A percentile compares a stretch with the other conserved stretches of the same genome.
phyloP scores from a whole-genome alignment of 2,888 invertebrate genomes.

The Patella pellucida region DNA sequence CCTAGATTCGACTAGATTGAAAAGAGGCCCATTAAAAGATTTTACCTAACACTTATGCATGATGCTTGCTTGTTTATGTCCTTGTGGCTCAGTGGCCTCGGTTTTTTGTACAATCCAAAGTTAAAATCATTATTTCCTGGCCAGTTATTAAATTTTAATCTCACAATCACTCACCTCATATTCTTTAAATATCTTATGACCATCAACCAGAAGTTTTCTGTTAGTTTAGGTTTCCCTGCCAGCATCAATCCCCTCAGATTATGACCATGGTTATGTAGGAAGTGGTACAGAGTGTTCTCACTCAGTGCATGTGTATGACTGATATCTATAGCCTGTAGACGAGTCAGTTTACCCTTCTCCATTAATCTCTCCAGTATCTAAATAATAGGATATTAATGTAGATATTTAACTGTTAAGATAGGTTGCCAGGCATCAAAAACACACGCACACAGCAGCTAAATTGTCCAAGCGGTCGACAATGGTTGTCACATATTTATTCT shows the following conservation, averaged over 20 bases:
- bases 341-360: slow-evolving; percentile 83
- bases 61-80: too few relatives aligned
- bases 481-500: too few relatives aligned
- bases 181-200: slow-evolving; percentile 91
- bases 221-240: slow-evolving; percentile 97
- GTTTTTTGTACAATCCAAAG: neutral
- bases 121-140: neutral
- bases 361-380: slow-evolving; percentile 89
- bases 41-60: too few relatives aligned
- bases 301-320: slow-evolving; percentile 95
- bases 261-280: slow-evolving; percentile 89
- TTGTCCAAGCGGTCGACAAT: too few relatives aligned
- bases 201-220: slow-evolving; percentile 98
- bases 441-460: too few relatives aligned
- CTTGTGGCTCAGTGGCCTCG: too few relatives aligned
- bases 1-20: too few relatives aligned
- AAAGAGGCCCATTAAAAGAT: too few relatives aligned
- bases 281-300: slow-evolving; percentile 92
- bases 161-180: slow-evolving; percentile 79
- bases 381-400: slow-evolving; percentile 18
- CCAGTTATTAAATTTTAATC: neutral
- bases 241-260: slow-evolving; percentile 90
- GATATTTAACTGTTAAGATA: too few relatives aligned
- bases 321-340: slow-evolving; percentile 89
- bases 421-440: too few relatives aligned